A percentile compares a stretch with the other conserved stretches of the same genome.
phyloP scores from a whole-genome alignment of 2,797 vertebrate genomes.

The Champsocephalus gunnari region DNA sequence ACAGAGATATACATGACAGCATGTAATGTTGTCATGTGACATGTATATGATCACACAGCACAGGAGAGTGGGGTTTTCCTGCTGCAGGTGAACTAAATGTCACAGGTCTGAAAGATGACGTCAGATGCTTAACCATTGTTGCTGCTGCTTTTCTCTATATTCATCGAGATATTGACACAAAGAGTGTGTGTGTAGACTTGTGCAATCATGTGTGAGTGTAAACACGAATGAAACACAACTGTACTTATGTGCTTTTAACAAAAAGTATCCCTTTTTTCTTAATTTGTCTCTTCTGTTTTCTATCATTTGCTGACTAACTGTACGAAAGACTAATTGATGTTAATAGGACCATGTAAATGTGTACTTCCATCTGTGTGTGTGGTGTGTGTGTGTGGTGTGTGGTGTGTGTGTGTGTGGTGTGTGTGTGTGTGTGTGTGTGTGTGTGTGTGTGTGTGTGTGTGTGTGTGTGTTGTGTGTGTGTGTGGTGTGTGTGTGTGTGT shows the following conservation, averaged over 20 bases:
- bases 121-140: constrained; percentile 12
- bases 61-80: constrained; percentile 6
- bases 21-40: constrained; percentile 39
- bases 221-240: constrained; percentile 3
- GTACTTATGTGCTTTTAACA: neutral
- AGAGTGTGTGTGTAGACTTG: neutral
- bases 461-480: no score
- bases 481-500: constrained; percentile 22
- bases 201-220: neutral
- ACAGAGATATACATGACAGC: neutral
- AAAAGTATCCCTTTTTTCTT: neutral
- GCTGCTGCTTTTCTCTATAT: constrained; percentile 1
- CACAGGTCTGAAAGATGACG: constrained; percentile 39
- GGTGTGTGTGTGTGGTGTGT: constrained; percentile 7
- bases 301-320: neutral
- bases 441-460: no score
- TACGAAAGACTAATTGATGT: constrained; percentile 19
- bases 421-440: constrained; percentile 4
- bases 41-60: constrained; percentile 46
- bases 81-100: constrained; percentile 53
- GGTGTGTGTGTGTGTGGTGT: neutral
- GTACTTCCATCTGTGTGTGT: constrained; percentile 22
- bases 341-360: constrained; percentile 9
- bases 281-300: neutral
- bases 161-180: neutral